Conservation (phyloP, 2,113 vertebrate genomes). For the Sterrhoptilus dennistouni region DNA sequence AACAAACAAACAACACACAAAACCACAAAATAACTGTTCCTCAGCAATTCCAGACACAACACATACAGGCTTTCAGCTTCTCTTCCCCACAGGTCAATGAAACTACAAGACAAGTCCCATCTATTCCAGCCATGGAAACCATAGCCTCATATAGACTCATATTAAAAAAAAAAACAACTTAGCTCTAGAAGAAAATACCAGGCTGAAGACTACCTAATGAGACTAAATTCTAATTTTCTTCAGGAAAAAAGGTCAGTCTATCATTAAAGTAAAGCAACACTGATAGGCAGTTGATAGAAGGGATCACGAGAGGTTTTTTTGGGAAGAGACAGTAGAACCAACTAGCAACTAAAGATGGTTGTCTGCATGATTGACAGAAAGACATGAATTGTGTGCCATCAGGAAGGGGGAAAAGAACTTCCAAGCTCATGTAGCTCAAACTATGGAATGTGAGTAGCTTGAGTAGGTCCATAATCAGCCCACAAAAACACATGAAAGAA, state of each 20-base stretch:
- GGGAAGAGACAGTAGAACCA: not conserved
- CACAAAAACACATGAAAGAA: not conserved
- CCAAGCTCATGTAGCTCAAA: not conserved
- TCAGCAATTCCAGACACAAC: not conserved
- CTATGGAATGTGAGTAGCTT: not conserved
- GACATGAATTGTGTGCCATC: not conserved
- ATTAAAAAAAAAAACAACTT: not conserved
- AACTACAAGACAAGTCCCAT: not conserved
- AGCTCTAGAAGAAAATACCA: not conserved
- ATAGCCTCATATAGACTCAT: fast-evolving
- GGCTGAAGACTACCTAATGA: not conserved
- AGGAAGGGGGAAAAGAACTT: not conserved
- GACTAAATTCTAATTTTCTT: not conserved
- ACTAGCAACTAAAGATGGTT: not conserved
- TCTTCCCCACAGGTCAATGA: not conserved
- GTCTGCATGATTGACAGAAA: not conserved
- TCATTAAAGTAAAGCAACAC: not conserved
- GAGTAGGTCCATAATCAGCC: not conserved
- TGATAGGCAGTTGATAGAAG: not conserved
- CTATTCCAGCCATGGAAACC: not conserved
- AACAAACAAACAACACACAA: not conserved
- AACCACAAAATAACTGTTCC: not conserved
- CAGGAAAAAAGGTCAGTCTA: not conserved
- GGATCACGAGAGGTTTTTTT: fast-evolving
- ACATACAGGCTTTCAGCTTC: not conserved